Evolutionary conservation across 2,888 invertebrate genomes (phyloP), one percentile per base, ranked within the genome.

Genomic region (Coleophora flavipennella): DNA sequence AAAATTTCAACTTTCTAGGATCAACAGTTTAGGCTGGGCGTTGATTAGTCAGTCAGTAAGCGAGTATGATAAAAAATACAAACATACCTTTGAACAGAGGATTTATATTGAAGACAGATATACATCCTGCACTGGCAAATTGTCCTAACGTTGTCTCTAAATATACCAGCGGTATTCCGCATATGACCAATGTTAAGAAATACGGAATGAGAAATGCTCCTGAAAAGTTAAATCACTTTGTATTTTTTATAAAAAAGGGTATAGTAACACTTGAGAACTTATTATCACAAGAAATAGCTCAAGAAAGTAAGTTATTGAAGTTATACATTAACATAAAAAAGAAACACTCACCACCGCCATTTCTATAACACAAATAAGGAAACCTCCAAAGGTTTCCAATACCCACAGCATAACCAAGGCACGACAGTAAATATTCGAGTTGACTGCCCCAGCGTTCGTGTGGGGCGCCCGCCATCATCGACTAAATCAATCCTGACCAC

Each of bases 121-220:
- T 89, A 52, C 93, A 93, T 50, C 95, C 94, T 29, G 91, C 90
- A 55, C 92, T 91, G 25, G 92, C 88, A 72, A 94, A 94, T 65
- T 96, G 96, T 12, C 96, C 96, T 55, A 96, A 85, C 1, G 92
- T 88, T 0, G 94, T 90, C 75, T 96, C 96, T 87, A 96, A 85
- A 62, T 95, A 94, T 62, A 95, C 95, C 45, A 96, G 81, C 0
- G 96, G 96, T 42, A 95, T 91, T 2, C 95, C 96, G 56, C 94
- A 95, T 38, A 93, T 73, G 31, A 93, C 68, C 35, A 95, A 77
- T 71, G 95, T 94, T 44, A 95, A 65, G 34, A 94, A 79, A 68
- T 96, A 96, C 2, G 96, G 95, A 26, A 96, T 89, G 33, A 96
- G 83, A 67, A 96, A 96, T 3, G 95, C 96, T 43, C 94, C 93